A percentile compares a stretch with the other conserved stretches of the same genome.
Conservation (phyloP, 2,888 invertebrate species). For the Sesia bembeciformis region DNA sequence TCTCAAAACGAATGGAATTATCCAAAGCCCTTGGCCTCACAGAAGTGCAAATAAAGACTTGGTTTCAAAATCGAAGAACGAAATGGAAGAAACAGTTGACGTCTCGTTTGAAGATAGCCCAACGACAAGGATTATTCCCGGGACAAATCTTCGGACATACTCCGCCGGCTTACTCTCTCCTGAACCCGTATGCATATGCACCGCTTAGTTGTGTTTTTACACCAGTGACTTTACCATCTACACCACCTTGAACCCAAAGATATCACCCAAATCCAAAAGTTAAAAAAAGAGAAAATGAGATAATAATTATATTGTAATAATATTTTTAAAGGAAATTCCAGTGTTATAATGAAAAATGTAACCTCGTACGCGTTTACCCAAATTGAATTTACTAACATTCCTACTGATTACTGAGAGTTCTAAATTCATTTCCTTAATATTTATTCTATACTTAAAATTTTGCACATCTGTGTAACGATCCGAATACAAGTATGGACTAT, state of each 20-base stretch:
- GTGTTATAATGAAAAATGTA: too few relatives aligned
- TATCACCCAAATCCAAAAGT: not conserved
- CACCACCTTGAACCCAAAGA: constrained; percentile 29
- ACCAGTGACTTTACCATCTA: constrained; percentile 63
- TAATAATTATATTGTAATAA: too few relatives aligned
- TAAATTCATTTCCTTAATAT: too few relatives aligned
- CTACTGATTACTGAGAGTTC: too few relatives aligned
- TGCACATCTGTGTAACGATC: too few relatives aligned
- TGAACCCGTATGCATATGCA: constrained; percentile 76
- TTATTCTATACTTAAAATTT: too few relatives aligned
- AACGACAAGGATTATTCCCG: constrained; percentile 85
- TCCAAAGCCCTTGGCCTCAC: constrained; percentile 91
- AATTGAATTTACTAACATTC: too few relatives aligned
- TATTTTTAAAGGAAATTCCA: too few relatives aligned
- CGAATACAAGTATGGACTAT: too few relatives aligned
- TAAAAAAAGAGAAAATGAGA: too few relatives aligned
- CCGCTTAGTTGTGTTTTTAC: constrained; percentile 77
- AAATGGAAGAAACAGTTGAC: constrained; percentile 99
- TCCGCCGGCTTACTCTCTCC: constrained; percentile 75
- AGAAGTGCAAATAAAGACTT: constrained; percentile 97
- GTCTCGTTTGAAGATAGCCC: constrained; percentile 90
- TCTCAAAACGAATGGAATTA: constrained; percentile 94
- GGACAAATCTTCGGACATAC: constrained; percentile 79
- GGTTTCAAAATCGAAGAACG: constrained; percentile 96
- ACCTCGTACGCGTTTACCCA: too few relatives aligned